Evolutionary conservation across 1,140 invertebrate genomes (phyloP), one percentile per base, ranked within the genome.

Genomic region (Apis laboriosa): DNA sequence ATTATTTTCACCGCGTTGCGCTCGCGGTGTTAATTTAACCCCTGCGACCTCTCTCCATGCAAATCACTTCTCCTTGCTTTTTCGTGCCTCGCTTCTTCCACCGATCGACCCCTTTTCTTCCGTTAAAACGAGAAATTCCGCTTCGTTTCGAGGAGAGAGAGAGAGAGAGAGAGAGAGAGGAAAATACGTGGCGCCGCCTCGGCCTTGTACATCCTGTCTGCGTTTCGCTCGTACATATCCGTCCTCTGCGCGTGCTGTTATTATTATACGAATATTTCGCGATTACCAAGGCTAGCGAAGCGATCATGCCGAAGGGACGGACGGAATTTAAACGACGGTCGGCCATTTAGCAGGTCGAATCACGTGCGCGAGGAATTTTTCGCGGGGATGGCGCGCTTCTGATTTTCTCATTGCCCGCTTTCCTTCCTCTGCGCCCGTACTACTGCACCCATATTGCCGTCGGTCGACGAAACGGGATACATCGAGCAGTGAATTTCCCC

Each of bases 191-290:
- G 43, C 28, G 19, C 21, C n/a, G 0, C 34, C 34, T 34, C 34
- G 34, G 34, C 34, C 34, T 4, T 11, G 9, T 2, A 43, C 5
- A 43, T 43, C 34, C 34, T 43, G 34, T 43, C 34, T 43, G 34
- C 34, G 34, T 43, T 43, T 43, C 34, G 34, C 34, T 43, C 34
- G 34, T 43, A 17, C 21, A 9, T 56, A 34, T 28, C 53, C 13
- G 9, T 34, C 61, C 1, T 19, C 34, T 9, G 24, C 4, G 9
- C 9, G 8, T 19, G n/a, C 11, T 5, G 21, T 15, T 19, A 55
- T 77, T 77, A 61, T 77, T 77, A 68, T 70, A 77, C 80, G 77
- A 68, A 77, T 86, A 87, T 80, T 84, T 84, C 28, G 70, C 86
- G 64, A 51, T 75, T 75, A 77, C 75, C 64, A 77, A 58, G 34